phyloP scores from a whole-genome alignment of 1,140 invertebrate species.

The Penaeus indicus region DNA sequence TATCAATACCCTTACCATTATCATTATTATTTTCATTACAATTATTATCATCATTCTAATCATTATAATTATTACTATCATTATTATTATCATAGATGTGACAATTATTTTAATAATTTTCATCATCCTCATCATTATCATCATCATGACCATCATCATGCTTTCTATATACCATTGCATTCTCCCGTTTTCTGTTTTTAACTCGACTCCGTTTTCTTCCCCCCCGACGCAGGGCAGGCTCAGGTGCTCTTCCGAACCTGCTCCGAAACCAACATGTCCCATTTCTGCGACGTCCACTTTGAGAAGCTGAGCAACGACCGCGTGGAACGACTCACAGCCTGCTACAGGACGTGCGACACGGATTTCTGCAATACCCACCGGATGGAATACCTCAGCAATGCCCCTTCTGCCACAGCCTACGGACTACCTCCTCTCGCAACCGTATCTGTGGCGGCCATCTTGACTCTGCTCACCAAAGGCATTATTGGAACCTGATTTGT shows the following conservation, averaged over 20 bases:
- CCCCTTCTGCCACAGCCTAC: background rate
- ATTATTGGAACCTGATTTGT: conserved; percentile 6
- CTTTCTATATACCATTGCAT: too few species aligned
- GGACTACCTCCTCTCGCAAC: background rate
- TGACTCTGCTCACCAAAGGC: background rate
- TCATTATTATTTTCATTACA: too few species aligned
- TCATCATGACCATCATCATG: too few species aligned
- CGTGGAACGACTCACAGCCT: conserved; percentile 51
- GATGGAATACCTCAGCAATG: conserved; percentile 46
- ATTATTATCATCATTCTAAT: too few species aligned
- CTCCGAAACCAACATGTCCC: conserved; percentile 59
- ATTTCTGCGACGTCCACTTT: conserved; percentile 56
- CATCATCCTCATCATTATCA: too few species aligned
- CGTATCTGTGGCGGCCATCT: background rate
- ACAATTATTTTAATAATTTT: too few species aligned
- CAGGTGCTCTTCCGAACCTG: conserved; percentile 53
- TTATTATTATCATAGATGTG: too few species aligned
- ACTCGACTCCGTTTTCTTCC: background rate
- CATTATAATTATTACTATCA: too few species aligned
- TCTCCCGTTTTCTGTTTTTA: too few species aligned
- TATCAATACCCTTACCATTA: too few species aligned
- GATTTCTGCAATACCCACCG: conserved; percentile 52
- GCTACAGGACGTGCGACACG: conserved; percentile 51
- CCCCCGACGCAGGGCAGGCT: conserved; percentile 36
- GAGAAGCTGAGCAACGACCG: conserved; percentile 54